phyloP scores from a whole-genome alignment of 2,113 vertebrate genomes.

The Oriolus oriolus region DNA sequence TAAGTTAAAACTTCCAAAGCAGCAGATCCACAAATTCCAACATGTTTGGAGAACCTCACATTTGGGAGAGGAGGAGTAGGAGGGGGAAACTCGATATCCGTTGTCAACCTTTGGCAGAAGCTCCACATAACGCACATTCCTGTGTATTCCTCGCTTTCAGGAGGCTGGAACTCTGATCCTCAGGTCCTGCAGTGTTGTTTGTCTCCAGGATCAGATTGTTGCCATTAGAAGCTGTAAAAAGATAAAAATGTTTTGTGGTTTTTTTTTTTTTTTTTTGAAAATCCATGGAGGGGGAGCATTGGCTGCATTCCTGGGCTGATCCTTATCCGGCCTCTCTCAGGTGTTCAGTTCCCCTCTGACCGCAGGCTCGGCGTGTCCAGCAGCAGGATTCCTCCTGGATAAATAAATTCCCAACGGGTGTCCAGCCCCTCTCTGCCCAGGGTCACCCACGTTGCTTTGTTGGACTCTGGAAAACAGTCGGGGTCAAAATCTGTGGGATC shows the following conservation, averaged over 20 bases:
- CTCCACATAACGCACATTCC: not conserved
- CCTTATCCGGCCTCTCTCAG: not conserved
- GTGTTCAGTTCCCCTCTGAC: not conserved
- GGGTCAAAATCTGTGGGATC: not conserved
- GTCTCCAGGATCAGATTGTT: not conserved
- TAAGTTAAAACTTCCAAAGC: not conserved
- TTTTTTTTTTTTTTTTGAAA: not conserved
- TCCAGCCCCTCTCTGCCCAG: not conserved
- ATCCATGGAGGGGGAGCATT: not conserved
- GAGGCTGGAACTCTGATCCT: not conserved
- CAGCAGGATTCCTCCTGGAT: not conserved
- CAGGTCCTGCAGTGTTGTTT: not conserved
- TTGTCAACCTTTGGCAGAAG: not conserved
- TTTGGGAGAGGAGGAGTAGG: not conserved
- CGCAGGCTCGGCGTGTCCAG: not conserved
- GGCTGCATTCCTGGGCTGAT: not conserved
- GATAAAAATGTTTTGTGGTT: not conserved
- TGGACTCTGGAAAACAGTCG: not conserved
- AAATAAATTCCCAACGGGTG: not conserved
- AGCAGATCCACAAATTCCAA: not conserved
- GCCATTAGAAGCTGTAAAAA: not conserved
- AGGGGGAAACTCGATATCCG: not conserved
- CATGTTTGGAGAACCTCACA: not conserved
- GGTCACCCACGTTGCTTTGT: fast-evolving
- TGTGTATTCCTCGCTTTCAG: not conserved